Evolutionary conservation across 2,888 invertebrate species (phyloP).

Genomic region (Agrotis segetum): DNA sequence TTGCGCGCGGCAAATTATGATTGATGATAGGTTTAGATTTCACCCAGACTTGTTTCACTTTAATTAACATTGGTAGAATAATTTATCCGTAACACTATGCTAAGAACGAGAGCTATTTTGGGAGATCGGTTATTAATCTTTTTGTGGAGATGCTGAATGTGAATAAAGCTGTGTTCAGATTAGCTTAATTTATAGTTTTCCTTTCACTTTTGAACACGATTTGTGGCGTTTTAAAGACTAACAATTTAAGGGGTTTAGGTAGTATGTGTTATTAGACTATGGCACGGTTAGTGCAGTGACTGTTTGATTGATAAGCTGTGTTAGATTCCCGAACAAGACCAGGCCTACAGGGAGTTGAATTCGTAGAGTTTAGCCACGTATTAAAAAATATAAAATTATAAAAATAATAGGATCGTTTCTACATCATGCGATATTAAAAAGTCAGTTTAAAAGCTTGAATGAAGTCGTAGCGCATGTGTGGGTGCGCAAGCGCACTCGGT

Average conservation of each 20-base stretch:
- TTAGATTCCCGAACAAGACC: no score
- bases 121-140: constrained; percentile 30
- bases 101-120: constrained; percentile 44
- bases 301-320: no score
- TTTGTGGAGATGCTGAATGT: constrained; percentile 24
- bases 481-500: constrained; percentile 50
- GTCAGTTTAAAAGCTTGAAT: constrained; percentile 35
- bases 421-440: background rate
- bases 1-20: constrained; percentile 86
- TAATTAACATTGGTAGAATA: constrained; percentile 62
- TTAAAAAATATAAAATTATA: no score
- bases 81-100: constrained; percentile 56
- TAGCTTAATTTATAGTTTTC: constrained; percentile 15
- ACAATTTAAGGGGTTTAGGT: background rate
- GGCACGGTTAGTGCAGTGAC: no score
- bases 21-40: constrained; percentile 81
- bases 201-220: constrained; percentile 13
- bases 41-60: constrained; percentile 69
- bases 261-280: background rate
- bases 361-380: no score
- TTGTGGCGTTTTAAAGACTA: constrained; percentile 15
- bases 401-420: background rate
- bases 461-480: constrained; percentile 32
- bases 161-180: constrained; percentile 18
- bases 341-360: no score